These are phyloP conservation scores for Eudyptes chrysolophus DNA, from an alignment of 2,113 vertebrate species.

Conservation along the genomic window DNA sequence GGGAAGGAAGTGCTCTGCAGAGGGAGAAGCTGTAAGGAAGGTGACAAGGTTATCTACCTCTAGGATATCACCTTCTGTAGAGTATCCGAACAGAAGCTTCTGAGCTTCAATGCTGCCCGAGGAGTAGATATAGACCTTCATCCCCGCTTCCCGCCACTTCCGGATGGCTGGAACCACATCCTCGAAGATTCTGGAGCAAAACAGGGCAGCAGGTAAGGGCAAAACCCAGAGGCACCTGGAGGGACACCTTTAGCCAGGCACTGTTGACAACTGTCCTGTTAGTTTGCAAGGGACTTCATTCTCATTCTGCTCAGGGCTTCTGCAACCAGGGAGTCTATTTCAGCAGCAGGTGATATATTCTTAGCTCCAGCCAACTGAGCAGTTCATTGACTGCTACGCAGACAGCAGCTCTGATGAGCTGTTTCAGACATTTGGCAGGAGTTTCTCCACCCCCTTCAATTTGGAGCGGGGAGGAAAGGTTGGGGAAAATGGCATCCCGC, in stretches of 20 bases:
- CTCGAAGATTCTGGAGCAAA: conserved; percentile 83
- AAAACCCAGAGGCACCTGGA: neutral
- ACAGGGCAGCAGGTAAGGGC: neutral
- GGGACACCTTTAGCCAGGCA: neutral
- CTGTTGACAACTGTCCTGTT: neutral
- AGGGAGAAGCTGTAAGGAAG: neutral
- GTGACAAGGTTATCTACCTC: conserved; percentile 75
- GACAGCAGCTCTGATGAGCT: neutral
- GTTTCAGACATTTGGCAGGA: neutral
- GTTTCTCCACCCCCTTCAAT: neutral
- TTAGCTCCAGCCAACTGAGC: neutral
- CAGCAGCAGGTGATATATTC: neutral
- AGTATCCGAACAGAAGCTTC: conserved; percentile 92
- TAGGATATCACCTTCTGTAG: conserved; percentile 90
- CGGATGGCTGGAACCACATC: conserved; percentile 90
- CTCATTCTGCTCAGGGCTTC: neutral
- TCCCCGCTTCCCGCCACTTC: conserved; percentile 85
- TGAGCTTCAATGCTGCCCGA: conserved; percentile 96
- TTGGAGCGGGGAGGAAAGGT: neutral
- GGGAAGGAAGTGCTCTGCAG: neutral
- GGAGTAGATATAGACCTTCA: conserved; percentile 94
- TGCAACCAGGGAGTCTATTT: neutral
- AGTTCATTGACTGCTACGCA: neutral
- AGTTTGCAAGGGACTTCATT: neutral
- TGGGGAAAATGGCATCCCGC: neutral